A percentile compares a stretch with the other conserved stretches of the same genome.
These are phyloP conservation scores for Capromys pilorides DNA, from an alignment of 2,797 vertebrate species.

Conservation along the genomic window DNA sequence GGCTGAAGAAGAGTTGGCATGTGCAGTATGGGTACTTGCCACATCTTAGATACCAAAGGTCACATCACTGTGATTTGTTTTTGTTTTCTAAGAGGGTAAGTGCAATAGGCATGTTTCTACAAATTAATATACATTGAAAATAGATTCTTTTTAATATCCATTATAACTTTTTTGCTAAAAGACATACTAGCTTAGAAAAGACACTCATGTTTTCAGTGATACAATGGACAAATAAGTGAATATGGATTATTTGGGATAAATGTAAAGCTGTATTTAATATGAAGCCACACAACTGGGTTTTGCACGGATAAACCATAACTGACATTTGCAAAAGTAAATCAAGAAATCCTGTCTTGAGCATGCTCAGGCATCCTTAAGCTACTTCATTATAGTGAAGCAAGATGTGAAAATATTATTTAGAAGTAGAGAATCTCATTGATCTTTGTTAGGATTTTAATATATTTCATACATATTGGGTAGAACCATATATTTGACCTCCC, in stretches of 20 bases:
- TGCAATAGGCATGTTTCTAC: background rate
- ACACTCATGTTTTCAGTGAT: background rate
- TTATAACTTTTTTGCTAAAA: background rate
- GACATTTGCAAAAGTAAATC: background rate
- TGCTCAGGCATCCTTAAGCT: background rate
- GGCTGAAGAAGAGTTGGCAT: background rate
- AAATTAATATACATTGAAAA: background rate
- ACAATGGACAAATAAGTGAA: background rate
- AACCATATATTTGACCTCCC: background rate
- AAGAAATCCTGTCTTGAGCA: conserved; percentile 19
- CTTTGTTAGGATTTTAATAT: background rate
- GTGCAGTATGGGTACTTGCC: accelerated
- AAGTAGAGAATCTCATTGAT: background rate
- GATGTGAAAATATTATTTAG: background rate
- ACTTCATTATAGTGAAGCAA: background rate
- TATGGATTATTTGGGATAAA: background rate
- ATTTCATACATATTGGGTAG: background rate
- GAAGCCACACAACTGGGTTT: background rate
- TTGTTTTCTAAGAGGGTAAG: background rate
- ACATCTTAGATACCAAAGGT: background rate
- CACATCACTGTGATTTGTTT: background rate
- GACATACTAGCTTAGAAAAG: background rate
- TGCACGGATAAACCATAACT: background rate
- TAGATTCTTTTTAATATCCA: background rate
- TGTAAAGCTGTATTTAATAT: background rate